A percentile compares a stretch with the other conserved stretches of the same genome.
Evolutionary conservation across 2,888 invertebrate genomes (phyloP).

Genomic region (Nebria salina): DNA sequence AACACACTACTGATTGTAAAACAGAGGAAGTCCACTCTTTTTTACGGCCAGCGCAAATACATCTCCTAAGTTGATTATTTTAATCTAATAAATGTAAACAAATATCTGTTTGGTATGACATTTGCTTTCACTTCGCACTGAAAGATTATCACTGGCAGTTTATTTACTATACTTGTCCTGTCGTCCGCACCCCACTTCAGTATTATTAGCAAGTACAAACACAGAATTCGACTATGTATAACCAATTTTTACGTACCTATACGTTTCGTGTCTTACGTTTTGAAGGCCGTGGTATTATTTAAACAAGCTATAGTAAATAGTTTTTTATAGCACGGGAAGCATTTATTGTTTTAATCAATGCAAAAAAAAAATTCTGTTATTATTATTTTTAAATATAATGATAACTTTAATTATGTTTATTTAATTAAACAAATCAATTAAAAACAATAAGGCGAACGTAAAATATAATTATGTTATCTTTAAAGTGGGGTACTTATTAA

Average conservation of each 20-base stretch:
- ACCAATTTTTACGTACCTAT: neutral
- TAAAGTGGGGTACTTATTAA: neutral
- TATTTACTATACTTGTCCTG: neutral
- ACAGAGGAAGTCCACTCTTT: slow-evolving; percentile 32
- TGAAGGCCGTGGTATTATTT: neutral
- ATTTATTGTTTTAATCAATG: neutral
- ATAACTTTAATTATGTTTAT: neutral
- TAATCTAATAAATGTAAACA: slow-evolving; percentile 40
- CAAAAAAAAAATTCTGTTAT: neutral
- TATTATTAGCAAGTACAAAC: neutral
- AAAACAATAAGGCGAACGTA: neutral
- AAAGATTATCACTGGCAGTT: neutral
- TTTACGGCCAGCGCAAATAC: slow-evolving; percentile 40
- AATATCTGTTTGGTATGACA: neutral
- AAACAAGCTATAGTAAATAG: neutral
- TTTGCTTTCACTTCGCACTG: slow-evolving; percentile 26
- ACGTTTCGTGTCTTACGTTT: neutral
- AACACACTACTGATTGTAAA: slow-evolving; percentile 28
- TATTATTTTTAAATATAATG: neutral
- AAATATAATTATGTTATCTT: neutral
- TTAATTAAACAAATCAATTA: neutral
- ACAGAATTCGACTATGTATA: neutral
- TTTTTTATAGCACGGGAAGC: neutral
- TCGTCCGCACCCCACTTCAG: neutral
- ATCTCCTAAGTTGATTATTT: slow-evolving; percentile 32